Percentiles rank a stretch among this genome's conserved stretches.
Evolutionary conservation across 2,797 vertebrate genomes (phyloP).

Genomic region (Protonibea diacanthus): DNA sequence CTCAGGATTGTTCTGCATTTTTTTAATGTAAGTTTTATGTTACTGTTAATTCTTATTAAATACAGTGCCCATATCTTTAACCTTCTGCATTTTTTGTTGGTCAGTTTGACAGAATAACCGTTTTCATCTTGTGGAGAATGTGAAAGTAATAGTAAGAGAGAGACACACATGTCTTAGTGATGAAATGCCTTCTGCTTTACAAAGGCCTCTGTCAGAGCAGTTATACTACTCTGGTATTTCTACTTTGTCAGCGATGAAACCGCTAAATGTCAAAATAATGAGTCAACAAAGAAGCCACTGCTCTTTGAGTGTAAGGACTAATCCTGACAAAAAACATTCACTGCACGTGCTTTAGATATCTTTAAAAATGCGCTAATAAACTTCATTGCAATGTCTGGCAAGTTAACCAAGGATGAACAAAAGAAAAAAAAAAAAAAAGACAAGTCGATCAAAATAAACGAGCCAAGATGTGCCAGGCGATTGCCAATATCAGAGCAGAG

Average conservation of each 20-base stretch:
- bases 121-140: neutral
- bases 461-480: neutral
- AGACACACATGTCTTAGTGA: constrained; percentile 27
- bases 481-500: neutral
- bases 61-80: neutral
- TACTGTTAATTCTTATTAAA: neutral
- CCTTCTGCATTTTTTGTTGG: neutral
- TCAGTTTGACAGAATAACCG: neutral
- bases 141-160: constrained; percentile 15
- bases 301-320: constrained; percentile 8
- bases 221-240: neutral
- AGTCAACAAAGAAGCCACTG: constrained; percentile 31
- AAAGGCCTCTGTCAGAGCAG: constrained; percentile 2
- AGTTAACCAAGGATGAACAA: neutral
- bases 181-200: constrained; percentile 15
- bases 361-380: constrained; percentile 16
- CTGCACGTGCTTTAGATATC: constrained; percentile 4
- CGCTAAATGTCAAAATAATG: constrained; percentile 40
- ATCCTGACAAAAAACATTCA: neutral
- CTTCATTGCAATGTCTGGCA: neutral
- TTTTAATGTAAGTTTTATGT: neutral
- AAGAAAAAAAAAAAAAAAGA: neutral
- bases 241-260: constrained; percentile 27
- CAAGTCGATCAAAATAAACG: neutral
- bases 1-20: neutral